Conservation (phyloP, 2,797 vertebrate genomes). For the Parambassis ranga region DNA sequence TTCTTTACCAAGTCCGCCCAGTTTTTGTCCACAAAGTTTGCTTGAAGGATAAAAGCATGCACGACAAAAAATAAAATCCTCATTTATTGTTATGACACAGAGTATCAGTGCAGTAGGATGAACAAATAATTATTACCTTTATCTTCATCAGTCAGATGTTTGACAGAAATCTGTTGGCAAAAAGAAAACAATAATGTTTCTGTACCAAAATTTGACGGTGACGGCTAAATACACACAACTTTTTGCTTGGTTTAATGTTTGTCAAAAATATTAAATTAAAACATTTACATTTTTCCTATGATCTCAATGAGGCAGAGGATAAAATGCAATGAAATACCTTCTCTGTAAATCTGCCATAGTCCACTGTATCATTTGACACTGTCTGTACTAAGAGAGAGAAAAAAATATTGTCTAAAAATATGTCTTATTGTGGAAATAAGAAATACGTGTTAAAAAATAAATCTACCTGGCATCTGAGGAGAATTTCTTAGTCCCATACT, state of each 20-base stretch:
- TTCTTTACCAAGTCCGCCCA: neutral
- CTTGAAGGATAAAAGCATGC: constrained; percentile 8
- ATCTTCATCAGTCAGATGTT: constrained; percentile 3
- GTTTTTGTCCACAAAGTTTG: constrained; percentile 40
- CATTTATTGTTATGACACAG: neutral
- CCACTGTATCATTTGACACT: neutral
- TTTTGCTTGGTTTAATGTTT: too few relatives aligned
- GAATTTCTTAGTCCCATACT: neutral
- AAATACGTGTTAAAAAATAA: neutral
- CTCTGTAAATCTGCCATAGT: neutral
- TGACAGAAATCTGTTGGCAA: neutral
- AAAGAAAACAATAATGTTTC: neutral
- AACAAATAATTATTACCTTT: constrained; percentile 53
- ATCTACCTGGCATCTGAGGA: neutral
- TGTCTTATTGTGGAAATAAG: neutral
- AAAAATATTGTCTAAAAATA: neutral
- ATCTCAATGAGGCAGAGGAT: too few relatives aligned
- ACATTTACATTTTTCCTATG: too few relatives aligned
- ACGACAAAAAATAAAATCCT: neutral
- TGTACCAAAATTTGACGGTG: neutral
- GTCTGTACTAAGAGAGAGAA: neutral
- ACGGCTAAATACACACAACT: too few relatives aligned
- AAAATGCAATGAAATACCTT: constrained; percentile 29
- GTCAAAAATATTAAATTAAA: too few relatives aligned
- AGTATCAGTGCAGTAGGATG: neutral